Conservation (phyloP, 1,140 invertebrate genomes). For the Drosophila pruinosa region DNA sequence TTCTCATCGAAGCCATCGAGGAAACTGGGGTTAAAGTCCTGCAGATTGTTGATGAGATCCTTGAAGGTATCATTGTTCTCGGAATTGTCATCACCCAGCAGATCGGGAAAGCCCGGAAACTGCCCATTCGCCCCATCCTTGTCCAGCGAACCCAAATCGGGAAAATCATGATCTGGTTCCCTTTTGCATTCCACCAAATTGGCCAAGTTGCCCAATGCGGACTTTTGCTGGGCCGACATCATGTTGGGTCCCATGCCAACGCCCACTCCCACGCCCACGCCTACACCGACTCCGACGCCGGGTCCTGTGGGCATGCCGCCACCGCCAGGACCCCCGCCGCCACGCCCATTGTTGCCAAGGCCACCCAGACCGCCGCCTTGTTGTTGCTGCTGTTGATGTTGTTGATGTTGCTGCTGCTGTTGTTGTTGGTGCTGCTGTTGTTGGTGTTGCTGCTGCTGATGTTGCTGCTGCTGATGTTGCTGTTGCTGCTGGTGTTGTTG, state of each 20-base stretch:
- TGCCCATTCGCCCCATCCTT: slow-evolving; percentile 90
- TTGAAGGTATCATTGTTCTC: slow-evolving; percentile 93
- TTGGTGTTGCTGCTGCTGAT: slow-evolving; percentile 12
- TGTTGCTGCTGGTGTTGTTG: slow-evolving; percentile 53
- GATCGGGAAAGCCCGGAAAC: slow-evolving; percentile 90
- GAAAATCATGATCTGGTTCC: slow-evolving; percentile 92
- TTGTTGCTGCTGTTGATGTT: slow-evolving; percentile 66
- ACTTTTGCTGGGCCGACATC: slow-evolving; percentile 72
- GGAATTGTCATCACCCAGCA: slow-evolving; percentile 91
- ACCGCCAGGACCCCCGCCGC: slow-evolving; percentile 48
- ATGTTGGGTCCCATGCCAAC: slow-evolving; percentile 56
- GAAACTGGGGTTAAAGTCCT: slow-evolving; percentile 91
- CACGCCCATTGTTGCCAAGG: slow-evolving; percentile 71
- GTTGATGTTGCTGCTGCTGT: too few relatives aligned
- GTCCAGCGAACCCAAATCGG: slow-evolving; percentile 90
- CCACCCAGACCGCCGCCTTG: slow-evolving; percentile 74
- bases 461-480: slow-evolving; percentile 9
- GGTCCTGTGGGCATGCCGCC: slow-evolving; percentile 52
- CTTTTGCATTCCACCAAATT: slow-evolving; percentile 89
- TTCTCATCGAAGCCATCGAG: slow-evolving; percentile 91
- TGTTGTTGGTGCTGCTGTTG: slow-evolving; percentile 84
- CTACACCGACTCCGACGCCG: slow-evolving; percentile 43
- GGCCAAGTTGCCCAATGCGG: slow-evolving; percentile 84
- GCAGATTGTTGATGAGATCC: slow-evolving; percentile 94
- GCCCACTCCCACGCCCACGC: slow-evolving; percentile 39